These are phyloP conservation scores for Ceratoteleas bidentatus DNA, from an alignment of 1,140 invertebrate genomes.

Conservation along the genomic window DNA sequence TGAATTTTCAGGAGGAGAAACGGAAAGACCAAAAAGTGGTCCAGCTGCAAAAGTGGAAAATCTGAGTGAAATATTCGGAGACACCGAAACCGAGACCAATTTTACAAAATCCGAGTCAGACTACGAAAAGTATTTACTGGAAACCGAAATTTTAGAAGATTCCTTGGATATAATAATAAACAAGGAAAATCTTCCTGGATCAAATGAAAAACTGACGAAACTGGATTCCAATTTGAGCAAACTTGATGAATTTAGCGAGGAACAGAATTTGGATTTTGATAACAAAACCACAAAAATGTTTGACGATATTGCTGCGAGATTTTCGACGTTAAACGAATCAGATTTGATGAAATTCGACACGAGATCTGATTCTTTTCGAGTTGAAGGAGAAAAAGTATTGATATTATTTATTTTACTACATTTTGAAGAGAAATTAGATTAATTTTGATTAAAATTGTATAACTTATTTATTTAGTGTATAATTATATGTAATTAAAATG, in stretches of 20 bases:
- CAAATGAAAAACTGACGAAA: no score
- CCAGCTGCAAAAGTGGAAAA: constrained; percentile 82
- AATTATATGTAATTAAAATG: no score
- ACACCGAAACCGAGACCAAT: constrained; percentile 53
- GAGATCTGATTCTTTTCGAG: not conserved
- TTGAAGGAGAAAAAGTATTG: not conserved
- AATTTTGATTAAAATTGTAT: not conserved
- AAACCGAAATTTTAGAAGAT: constrained; percentile 9
- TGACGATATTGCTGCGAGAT: constrained; percentile 25
- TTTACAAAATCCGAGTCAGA: not conserved
- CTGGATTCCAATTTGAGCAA: constrained; percentile 6
- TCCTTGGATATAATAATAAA: not conserved
- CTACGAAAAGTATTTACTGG: constrained; percentile 14
- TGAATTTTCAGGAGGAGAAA: constrained; percentile 78
- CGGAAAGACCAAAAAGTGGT: constrained; percentile 81
- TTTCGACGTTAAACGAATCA: not conserved
- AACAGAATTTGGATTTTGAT: constrained; percentile 21
- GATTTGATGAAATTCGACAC: constrained; percentile 8
- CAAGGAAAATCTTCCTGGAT: not conserved
- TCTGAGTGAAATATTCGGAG: constrained; percentile 73
- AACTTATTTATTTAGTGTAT: no score
- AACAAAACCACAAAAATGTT: constrained; percentile 42
- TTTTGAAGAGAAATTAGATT: no score
- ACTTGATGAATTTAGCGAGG: constrained; percentile 35
- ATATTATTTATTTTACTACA: not conserved